phyloP scores from a whole-genome alignment of 2,888 invertebrate species.

The Calliopum simillimum region DNA sequence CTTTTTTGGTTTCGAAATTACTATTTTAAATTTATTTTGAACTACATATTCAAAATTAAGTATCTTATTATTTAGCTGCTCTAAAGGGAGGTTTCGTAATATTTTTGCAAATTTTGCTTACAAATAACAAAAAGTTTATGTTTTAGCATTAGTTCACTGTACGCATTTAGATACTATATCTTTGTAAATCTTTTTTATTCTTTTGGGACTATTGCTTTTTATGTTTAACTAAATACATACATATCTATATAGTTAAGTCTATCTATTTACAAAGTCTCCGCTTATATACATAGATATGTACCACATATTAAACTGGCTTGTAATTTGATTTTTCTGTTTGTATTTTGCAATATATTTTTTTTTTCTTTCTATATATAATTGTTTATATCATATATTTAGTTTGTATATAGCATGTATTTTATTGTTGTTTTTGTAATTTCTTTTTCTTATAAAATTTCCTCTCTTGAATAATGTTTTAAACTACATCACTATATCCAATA shows the following conservation, averaged over 20 bases:
- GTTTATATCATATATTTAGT: constrained; percentile 7
- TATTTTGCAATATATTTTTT: too few relatives aligned
- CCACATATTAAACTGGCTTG: background rate
- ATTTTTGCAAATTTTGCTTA: background rate
- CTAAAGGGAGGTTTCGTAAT: constrained; percentile 22
- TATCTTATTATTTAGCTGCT: constrained; percentile 19
- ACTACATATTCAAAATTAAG: background rate
- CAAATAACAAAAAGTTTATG: background rate
- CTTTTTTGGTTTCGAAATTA: background rate
- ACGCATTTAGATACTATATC: too few relatives aligned
- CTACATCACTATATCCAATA: constrained; percentile 29
- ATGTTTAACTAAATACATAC: background rate
- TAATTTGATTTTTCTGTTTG: background rate
- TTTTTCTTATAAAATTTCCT: constrained; percentile 13
- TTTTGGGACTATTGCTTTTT: too few relatives aligned
- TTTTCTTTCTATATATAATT: background rate
- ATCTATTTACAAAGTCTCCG: constrained; percentile 13
- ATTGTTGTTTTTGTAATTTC: background rate
- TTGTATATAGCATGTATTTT: constrained; percentile 1
- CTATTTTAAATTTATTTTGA: constrained; percentile 15
- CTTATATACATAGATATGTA: constrained; percentile 14
- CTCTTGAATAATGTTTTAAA: constrained; percentile 12
- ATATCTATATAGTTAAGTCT: constrained; percentile 24
- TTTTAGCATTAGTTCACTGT: too few relatives aligned
- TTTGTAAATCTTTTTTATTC: too few relatives aligned